Percentiles rank a stretch among this genome's conserved stretches.
These are phyloP conservation scores for Cygnus buccinator DNA, from an alignment of 2,113 vertebrate genomes.

Conservation along the genomic window DNA sequence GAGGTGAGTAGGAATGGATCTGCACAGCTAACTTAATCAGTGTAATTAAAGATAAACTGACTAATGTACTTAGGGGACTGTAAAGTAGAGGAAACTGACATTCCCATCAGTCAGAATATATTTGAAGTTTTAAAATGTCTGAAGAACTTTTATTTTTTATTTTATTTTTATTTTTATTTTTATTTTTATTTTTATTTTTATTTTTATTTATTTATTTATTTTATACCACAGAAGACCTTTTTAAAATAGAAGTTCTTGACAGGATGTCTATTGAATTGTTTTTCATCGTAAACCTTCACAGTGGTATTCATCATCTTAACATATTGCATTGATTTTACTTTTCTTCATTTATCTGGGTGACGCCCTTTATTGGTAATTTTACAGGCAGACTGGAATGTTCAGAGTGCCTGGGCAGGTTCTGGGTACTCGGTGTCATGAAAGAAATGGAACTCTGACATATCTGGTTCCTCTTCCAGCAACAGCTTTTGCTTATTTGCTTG, in stretches of 20 bases:
- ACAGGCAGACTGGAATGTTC: not conserved
- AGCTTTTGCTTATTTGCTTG: not conserved
- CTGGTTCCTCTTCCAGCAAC: not conserved
- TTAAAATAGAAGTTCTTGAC: not conserved
- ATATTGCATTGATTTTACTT: slow-evolving; percentile 33
- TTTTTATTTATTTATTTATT: not conserved
- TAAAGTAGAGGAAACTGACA: not conserved
- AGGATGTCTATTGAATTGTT: slow-evolving; percentile 2
- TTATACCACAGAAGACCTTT: not conserved
- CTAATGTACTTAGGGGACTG: not conserved
- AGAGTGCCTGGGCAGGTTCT: not conserved
- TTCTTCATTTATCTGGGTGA: not conserved
- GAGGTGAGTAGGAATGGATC: not conserved
- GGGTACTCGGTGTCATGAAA: not conserved
- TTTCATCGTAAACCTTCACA: not conserved
- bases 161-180: not conserved
- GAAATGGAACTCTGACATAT: not conserved
- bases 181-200: not conserved
- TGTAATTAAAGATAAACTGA: not conserved
- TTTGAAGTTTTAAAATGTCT: slow-evolving; percentile 40
- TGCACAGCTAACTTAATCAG: not conserved
- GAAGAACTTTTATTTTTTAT: not conserved
- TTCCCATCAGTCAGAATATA: slow-evolving; percentile 1
- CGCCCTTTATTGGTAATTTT: not conserved
- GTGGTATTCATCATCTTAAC: not conserved